Conservation (phyloP, 1,140 invertebrate genomes). For the Bombus turneri region DNA sequence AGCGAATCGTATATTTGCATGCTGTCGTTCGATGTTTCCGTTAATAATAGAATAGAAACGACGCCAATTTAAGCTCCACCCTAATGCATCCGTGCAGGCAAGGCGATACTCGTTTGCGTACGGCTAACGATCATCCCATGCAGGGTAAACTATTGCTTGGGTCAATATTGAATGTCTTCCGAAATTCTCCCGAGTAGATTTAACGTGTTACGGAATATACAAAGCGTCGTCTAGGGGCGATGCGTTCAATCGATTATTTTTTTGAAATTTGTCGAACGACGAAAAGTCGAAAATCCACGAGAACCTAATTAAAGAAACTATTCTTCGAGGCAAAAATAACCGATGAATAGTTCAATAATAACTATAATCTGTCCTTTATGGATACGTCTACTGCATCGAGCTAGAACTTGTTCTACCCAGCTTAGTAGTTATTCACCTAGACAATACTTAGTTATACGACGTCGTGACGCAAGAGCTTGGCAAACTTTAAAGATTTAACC, state of each 20-base stretch:
- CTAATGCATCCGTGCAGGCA: slow-evolving; percentile 39
- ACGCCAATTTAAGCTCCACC: slow-evolving; percentile 51
- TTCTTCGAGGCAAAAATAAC: neutral
- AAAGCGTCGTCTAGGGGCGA: too few relatives aligned
- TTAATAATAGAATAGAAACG: slow-evolving; percentile 63
- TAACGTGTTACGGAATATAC: too few relatives aligned
- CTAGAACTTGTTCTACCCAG: slow-evolving; percentile 17
- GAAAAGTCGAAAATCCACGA: neutral
- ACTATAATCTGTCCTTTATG: neutral
- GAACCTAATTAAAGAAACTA: neutral
- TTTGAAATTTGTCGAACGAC: neutral
- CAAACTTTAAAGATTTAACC: slow-evolving; percentile 20
- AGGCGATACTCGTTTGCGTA: slow-evolving; percentile 37
- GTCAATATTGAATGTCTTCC: slow-evolving; percentile 57
- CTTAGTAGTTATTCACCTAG: neutral
- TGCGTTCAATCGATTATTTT: neutral
- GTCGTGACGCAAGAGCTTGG: slow-evolving; percentile 39
- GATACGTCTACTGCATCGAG: neutral
- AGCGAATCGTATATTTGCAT: slow-evolving; percentile 43
- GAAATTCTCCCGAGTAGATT: slow-evolving; percentile 38
- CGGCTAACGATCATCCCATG: slow-evolving; percentile 23
- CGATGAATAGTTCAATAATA: neutral
- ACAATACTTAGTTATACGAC: slow-evolving; percentile 56
- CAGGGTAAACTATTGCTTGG: slow-evolving; percentile 54
- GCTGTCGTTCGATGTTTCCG: slow-evolving; percentile 41